These are phyloP conservation scores for Lasioglossum lativentre DNA, from an alignment of 2,888 invertebrate species.

Conservation along the genomic window DNA sequence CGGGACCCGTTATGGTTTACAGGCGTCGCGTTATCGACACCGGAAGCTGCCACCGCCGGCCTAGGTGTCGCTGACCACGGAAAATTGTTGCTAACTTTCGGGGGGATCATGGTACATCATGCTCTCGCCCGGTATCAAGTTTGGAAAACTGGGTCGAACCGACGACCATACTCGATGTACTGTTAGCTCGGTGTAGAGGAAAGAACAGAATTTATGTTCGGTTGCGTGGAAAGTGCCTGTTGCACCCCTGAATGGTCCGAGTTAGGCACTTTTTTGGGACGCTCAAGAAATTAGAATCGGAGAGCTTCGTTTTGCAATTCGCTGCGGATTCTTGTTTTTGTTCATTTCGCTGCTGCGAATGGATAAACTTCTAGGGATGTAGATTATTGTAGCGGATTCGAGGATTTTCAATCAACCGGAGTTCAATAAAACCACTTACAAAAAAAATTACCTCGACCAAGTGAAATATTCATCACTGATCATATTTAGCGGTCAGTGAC, in stretches of 20 bases:
- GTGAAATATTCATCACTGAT: background rate
- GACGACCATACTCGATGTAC: background rate
- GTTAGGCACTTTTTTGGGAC: background rate
- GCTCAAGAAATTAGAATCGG: background rate
- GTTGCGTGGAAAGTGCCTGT: background rate
- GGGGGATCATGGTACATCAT: background rate
- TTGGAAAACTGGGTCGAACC: background rate
- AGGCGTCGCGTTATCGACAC: constrained; percentile 9
- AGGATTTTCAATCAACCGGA: background rate
- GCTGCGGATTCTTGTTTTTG: background rate
- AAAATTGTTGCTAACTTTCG: background rate
- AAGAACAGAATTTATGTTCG: background rate
- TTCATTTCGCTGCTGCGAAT: background rate
- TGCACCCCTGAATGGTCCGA: background rate
- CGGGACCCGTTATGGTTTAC: constrained; percentile 19
- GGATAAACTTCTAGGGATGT: background rate
- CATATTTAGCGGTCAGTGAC: background rate
- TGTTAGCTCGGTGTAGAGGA: background rate
- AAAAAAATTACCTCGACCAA: background rate
- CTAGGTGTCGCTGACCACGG: background rate
- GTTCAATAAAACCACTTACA: no score
- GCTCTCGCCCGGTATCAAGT: background rate
- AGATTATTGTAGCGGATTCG: background rate
- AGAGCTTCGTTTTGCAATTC: background rate
- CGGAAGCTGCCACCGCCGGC: background rate